Evolutionary conservation across 2,797 vertebrate genomes (phyloP).

Genomic region (Hylomyscus alleni): DNA sequence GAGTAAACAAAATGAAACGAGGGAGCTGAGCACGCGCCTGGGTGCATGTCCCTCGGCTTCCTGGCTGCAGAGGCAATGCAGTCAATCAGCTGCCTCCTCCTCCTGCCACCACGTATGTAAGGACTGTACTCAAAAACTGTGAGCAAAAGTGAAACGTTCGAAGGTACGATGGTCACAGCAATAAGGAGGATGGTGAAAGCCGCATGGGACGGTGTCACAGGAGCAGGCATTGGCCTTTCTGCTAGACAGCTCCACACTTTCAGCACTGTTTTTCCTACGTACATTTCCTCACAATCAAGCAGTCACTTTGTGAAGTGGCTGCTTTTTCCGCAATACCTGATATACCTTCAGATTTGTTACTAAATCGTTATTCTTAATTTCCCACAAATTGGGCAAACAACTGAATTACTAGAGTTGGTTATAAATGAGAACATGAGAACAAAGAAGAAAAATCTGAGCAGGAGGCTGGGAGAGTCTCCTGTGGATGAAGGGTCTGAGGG

Average conservation of each 20-base stretch:
- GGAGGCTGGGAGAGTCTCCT: not conserved
- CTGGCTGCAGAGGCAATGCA: not conserved
- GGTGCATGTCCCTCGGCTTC: not conserved
- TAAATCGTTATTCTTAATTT: slow-evolving; percentile 57
- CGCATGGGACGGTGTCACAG: not conserved
- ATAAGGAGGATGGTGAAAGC: not conserved
- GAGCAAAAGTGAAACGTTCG: not conserved
- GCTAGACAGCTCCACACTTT: not conserved
- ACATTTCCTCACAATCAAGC: slow-evolving; percentile 51
- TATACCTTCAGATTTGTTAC: not conserved
- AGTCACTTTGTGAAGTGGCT: slow-evolving; percentile 7
- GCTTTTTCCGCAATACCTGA: not conserved
- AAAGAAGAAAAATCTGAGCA: not conserved
- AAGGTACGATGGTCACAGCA: not conserved
- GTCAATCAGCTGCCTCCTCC: not conserved
- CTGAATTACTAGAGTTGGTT: slow-evolving; percentile 71
- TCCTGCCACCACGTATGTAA: not conserved
- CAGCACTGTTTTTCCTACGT: not conserved
- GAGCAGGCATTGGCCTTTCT: not conserved
- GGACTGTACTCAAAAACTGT: not conserved
- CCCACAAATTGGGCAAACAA: slow-evolving; percentile 61
- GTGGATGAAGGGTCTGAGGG: slow-evolving; percentile 29
- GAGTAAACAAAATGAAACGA: not conserved
- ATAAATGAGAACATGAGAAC: slow-evolving; percentile 53
- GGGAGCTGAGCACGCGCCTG: not conserved